Conservation (phyloP, 2,888 invertebrate genomes). For the Caenorhabditis doughertyi region DNA sequence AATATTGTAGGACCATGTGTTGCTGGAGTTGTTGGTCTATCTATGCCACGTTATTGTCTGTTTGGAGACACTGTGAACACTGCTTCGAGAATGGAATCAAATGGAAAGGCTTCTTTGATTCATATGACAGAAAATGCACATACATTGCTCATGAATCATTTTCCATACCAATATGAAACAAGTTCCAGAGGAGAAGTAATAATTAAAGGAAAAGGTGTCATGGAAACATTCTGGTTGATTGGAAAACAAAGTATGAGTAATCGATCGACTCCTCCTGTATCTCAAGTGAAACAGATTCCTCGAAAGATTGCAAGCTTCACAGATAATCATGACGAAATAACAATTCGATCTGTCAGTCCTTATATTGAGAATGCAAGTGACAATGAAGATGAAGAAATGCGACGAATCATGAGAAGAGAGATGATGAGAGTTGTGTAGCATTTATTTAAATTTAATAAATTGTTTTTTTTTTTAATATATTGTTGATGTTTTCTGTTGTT, state of each 20-base stretch:
- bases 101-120: conserved; percentile 75
- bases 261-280: conserved; percentile 36
- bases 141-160: conserved; percentile 68
- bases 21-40: conserved; percentile 75
- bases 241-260: conserved; percentile 25
- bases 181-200: conserved; percentile 79
- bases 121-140: conserved; percentile 76
- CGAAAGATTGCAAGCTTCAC: conserved; percentile 15
- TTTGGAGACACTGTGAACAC: conserved; percentile 81
- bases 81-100: conserved; percentile 78
- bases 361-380: conserved; percentile 23
- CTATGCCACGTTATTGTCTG: conserved; percentile 80
- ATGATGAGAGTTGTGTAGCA: conserved; percentile 21
- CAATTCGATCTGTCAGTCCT: conserved; percentile 44
- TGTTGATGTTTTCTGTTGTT: no score
- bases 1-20: conserved; percentile 73
- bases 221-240: conserved; percentile 62
- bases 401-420: conserved; percentile 22
- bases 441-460: conserved; percentile 11
- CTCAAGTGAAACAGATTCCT: conserved; percentile 5
- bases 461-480: background rate
- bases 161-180: conserved; percentile 74
- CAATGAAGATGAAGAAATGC: conserved; percentile 19
- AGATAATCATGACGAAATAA: conserved; percentile 1
- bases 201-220: conserved; percentile 70